phyloP scores from a whole-genome alignment of 2,113 vertebrate species.

The Myrmophylax atrothorax region DNA sequence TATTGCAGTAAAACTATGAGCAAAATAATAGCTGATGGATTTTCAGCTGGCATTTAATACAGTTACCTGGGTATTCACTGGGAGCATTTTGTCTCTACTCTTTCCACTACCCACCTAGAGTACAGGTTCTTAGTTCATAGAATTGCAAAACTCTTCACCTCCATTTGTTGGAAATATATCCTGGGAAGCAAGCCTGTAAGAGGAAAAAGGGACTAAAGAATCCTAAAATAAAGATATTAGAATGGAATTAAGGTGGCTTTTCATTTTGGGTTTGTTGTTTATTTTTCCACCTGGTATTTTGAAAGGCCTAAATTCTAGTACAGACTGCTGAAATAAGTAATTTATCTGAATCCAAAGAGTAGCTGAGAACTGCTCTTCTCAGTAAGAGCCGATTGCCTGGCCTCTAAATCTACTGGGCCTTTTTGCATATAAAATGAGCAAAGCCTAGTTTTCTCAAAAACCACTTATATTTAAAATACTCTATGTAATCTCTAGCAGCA shows the following conservation, averaged over 20 bases:
- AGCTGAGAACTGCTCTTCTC: not conserved
- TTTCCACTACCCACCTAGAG: not conserved
- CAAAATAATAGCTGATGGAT: not conserved
- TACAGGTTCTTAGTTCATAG: not conserved
- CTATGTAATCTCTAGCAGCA: not conserved
- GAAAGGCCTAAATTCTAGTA: not conserved
- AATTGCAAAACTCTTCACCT: not conserved
- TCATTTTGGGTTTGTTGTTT: not conserved
- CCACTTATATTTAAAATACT: slow-evolving; percentile 1
- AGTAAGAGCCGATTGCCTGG: not conserved
- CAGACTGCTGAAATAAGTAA: not conserved
- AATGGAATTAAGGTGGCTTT: not conserved
- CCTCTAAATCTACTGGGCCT: not conserved
- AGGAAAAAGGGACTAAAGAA: not conserved
- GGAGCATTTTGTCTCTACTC: not conserved
- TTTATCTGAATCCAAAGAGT: not conserved
- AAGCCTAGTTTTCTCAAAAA: slow-evolving; percentile 12
- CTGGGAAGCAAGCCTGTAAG: not conserved
- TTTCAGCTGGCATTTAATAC: not conserved
- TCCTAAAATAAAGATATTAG: not conserved
- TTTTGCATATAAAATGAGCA: not conserved
- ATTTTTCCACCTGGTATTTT: not conserved
- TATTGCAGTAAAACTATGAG: not conserved
- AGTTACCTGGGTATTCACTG: not conserved
- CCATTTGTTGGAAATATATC: not conserved